Evolutionary conservation across 1,140 invertebrate genomes (phyloP).

Genomic region (Ceratitis capitata): DNA sequence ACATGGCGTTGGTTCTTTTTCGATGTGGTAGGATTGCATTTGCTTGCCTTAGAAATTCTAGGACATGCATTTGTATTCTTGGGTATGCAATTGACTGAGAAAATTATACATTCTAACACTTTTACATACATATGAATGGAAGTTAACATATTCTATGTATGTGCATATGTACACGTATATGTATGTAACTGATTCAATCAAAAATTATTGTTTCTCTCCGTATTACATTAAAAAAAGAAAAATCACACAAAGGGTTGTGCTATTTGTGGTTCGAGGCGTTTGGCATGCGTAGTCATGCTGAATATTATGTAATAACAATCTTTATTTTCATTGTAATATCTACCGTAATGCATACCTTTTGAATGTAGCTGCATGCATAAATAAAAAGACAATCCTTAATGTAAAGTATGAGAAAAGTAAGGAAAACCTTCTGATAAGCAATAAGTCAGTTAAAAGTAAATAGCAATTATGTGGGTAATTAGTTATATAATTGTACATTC

Average conservation of each 20-base stretch:
- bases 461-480: no score
- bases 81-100: not conserved
- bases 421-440: no score
- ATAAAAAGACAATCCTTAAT: not conserved
- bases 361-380: not conserved
- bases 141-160: not conserved
- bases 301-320: not conserved
- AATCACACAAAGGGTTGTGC: not conserved
- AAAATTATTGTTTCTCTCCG: not conserved
- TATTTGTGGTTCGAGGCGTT: not conserved
- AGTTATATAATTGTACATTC: no score
- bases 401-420: no score
- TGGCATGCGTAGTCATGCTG: not conserved
- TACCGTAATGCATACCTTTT: no score
- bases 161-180: not conserved
- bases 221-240: not conserved
- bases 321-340: no score
- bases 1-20: not conserved
- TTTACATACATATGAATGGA: not conserved
- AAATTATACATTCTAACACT: no score
- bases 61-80: not conserved
- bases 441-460: no score
- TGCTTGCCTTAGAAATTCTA: no score
- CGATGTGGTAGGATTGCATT: not conserved
- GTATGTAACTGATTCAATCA: not conserved